Base-by-base conservation (phyloP, 2,113 vertebrate species). In the Heterotilapia buettikoferi region DNA sequence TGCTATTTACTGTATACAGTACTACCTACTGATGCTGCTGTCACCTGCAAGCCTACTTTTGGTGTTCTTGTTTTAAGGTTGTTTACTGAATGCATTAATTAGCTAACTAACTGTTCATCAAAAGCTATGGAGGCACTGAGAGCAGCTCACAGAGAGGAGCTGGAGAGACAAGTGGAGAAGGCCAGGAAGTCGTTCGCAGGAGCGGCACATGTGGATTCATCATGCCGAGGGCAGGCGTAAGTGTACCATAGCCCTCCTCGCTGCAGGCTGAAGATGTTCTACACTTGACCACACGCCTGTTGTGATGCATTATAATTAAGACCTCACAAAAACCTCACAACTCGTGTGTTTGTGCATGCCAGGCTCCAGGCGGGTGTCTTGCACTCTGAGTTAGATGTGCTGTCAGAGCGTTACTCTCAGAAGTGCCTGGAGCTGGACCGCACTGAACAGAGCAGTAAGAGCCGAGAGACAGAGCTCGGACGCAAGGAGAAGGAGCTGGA, bases 121-220 rank as follows among this genome's bases (percentile, higher is more conserved):
- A 88, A 68, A 98, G 98, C 97, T 57, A 97, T 99, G 1, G 97
- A 98, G 90, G 97, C 97, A n/a, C 95, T 99, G 92, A 97, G 96
- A 93, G 97, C 96, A 82, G 96, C 97, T 47, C 97, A 99, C 89
- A 96, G 95, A 14, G 97, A 98, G 73, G 98, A 98, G 92, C 93
- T 99, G 89, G 96, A 96, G 82, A 97, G 93, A 85, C 97, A 97
- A 84, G 86, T 97, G 90, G 96, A 96, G 84, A 97, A 97, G 90
- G 96, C 96, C 16, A 96, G 94, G 82, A 96, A 95, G 84, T 91
- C 96, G 82, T 95, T 96, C 63, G 96, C 96, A 53, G 97, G 96
- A 6, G 93, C 76, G 2, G 90, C 92, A 0, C 85, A 92, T 12
- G 71, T 96, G 5, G 97, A 97, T 3, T 89, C 96, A 26, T 92